Base-by-base conservation (phyloP, 2,888 invertebrate genomes). In the Bombylius major region DNA sequence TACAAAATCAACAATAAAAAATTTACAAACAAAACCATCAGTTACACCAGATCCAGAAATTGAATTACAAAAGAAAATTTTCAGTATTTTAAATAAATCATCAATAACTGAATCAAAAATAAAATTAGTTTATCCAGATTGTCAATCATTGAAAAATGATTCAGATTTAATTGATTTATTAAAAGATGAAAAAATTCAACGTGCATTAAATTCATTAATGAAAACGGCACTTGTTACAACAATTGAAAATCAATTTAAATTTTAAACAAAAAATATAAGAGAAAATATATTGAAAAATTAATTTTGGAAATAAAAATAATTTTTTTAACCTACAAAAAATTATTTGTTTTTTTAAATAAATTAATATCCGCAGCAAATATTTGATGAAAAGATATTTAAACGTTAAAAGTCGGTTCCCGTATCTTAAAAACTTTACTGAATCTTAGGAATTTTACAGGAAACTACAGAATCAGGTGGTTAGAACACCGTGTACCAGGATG, bases 101-200 rank as follows among this genome's bases (percentile, higher is more conserved):
- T 67, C 72, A 0, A 69, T 74, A 2, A 70, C 71, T 0, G 71
- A 72, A 46, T 62, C 66, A 0, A 65, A 62, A 56, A 64, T 60
- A 13, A 65, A 70, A 4, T 50, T 70, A 0, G 57, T 70, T 53
- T 71, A 70, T 57, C 64, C 67, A 5, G 70, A 66, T 7, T 60
- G 72, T 45, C 65, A 71, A 5, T 61, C 64, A 0, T 65, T 66
- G 0, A 65, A 64, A 42, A 58, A 62, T 4, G 71, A 78, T 56
- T 69, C 73, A 58, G 72, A 79, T 62, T 70, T 81, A 46, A 66
- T 78, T 70, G 77, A 79, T 13, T 70, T 89, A n/a, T 74, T 89
- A 31, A 84, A 83, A 59, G 89, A 89, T 69, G 83, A 86, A 0
- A 83, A 85, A 3, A 85, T 90, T 12, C 84, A 87, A 72, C 87